phyloP scores from a whole-genome alignment of 2,797 vertebrate genomes.

The Pangasius djambal region DNA sequence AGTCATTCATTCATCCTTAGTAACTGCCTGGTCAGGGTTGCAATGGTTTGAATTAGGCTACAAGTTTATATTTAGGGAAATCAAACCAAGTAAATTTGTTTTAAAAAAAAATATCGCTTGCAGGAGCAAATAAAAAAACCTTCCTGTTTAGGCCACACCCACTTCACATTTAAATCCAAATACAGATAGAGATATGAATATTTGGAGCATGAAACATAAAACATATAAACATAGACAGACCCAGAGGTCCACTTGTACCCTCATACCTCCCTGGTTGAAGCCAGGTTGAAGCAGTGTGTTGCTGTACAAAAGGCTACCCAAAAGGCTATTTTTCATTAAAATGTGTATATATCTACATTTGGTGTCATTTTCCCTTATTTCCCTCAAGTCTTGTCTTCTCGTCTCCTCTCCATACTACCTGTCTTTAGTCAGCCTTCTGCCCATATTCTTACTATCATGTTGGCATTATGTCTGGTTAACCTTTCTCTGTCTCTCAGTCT shows the following conservation, averaged over 20 bases:
- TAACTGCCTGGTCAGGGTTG: not conserved
- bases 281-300: not conserved
- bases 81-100: not conserved
- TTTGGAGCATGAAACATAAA: not conserved
- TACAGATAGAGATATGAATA: not conserved
- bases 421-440: constrained; percentile 7
- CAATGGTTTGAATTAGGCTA: not conserved
- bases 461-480: not conserved
- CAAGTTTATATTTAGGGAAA: not conserved
- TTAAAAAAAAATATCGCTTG: not conserved
- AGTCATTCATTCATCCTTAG: not conserved
- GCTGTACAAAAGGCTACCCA: constrained; percentile 41
- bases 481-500: not conserved
- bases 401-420: not conserved
- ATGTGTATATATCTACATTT: not conserved
- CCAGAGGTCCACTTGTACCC: not conserved
- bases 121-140: not conserved
- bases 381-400: constrained; percentile 15
- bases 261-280: not conserved
- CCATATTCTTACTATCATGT: not conserved
- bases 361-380: not conserved
- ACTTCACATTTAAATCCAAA: not conserved
- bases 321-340: not conserved
- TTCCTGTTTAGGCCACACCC: not conserved
- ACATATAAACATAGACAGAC: not conserved